A percentile compares a stretch with the other conserved stretches of the same genome.
Evolutionary conservation across 2,888 invertebrate species (phyloP).

Genomic region (Philereme vetulata): DNA sequence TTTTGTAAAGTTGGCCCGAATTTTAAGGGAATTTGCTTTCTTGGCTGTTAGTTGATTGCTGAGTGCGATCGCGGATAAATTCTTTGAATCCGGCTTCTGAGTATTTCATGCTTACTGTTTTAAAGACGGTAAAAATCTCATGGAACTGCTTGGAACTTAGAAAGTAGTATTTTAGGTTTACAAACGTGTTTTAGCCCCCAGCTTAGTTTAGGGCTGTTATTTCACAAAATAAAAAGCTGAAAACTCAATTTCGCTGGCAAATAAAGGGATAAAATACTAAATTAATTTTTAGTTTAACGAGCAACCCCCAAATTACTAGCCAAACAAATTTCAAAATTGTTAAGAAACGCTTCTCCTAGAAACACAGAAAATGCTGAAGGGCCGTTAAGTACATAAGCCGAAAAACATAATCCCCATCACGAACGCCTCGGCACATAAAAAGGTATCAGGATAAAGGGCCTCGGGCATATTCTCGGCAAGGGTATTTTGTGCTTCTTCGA

Average conservation of each 20-base stretch:
- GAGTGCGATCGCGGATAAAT: slow-evolving; percentile 26
- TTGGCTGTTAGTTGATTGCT: slow-evolving; percentile 27
- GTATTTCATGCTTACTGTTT: neutral
- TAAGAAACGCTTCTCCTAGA: neutral
- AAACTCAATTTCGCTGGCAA: no score
- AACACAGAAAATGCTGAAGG: slow-evolving; percentile 33
- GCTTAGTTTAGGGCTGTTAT: no score
- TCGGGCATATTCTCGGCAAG: slow-evolving; percentile 35
- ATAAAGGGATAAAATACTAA: no score
- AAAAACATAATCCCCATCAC: slow-evolving; percentile 69
- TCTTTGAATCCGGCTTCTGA: slow-evolving; percentile 19
- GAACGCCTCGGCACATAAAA: slow-evolving; percentile 53
- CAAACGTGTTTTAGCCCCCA: no score
- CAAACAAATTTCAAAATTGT: neutral
- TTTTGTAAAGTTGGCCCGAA: slow-evolving; percentile 22
- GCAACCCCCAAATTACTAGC: neutral
- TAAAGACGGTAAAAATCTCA: neutral
- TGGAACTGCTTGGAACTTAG: no score
- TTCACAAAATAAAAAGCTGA: no score
- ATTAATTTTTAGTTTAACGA: no score
- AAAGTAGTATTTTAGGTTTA: no score
- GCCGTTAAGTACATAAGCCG: slow-evolving; percentile 58
- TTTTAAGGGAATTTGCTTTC: slow-evolving; percentile 28
- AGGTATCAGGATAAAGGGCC: slow-evolving; percentile 47
- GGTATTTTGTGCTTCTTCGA: no score